Conservation (phyloP, 2,113 vertebrate genomes). For the Pandion haliaetus region DNA sequence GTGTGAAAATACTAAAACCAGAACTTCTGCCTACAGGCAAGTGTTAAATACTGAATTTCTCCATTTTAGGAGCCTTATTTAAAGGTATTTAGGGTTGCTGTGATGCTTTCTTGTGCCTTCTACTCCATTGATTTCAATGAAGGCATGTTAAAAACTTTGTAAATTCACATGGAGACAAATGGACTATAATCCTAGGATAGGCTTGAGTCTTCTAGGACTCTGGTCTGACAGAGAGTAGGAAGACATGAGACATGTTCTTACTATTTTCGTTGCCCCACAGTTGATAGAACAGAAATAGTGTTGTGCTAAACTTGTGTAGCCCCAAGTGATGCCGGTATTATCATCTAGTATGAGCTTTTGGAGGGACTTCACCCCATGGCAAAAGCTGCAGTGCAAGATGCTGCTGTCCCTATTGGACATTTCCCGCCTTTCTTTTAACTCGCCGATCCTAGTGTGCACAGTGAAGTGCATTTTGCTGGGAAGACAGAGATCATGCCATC, state of each 20-base stretch:
- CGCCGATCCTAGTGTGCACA: rapidly evolving
- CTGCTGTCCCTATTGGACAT: not conserved
- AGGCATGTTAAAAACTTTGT: not conserved
- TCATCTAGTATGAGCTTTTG: not conserved
- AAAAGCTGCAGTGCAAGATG: not conserved
- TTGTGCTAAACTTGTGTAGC: not conserved
- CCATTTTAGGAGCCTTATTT: not conserved
- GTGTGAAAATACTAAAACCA: not conserved
- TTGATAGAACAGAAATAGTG: not conserved
- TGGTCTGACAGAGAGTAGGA: not conserved
- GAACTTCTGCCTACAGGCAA: not conserved
- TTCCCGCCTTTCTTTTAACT: not conserved
- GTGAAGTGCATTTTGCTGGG: not conserved
- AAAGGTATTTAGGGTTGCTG: not conserved
- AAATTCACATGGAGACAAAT: not conserved
- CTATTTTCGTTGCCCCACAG: not conserved
- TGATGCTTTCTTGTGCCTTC: not conserved
- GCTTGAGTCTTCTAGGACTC: not conserved
- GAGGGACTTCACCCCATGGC: not conserved
- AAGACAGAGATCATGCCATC: not conserved
- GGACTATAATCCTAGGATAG: not conserved
- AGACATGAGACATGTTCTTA: not conserved
- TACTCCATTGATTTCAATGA: not conserved
- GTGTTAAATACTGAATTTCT: not conserved
- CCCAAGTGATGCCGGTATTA: not conserved